These are phyloP conservation scores for Choloepus hoffmanni DNA, from an alignment of 2,113 vertebrate species.

Conservation along the genomic window DNA sequence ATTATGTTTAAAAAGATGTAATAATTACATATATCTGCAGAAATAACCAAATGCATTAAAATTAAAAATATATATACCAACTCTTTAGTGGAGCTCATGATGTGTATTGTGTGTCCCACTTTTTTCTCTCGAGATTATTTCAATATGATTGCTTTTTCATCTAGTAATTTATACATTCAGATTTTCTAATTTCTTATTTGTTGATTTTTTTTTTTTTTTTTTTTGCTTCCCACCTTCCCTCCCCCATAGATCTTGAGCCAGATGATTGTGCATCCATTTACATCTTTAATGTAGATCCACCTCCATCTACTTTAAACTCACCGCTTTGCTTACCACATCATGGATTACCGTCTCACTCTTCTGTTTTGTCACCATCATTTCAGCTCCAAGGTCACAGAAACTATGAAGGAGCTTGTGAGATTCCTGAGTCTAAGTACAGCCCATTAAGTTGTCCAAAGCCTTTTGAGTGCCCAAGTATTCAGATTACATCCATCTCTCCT, in stretches of 20 bases:
- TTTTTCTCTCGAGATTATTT: slow-evolving; percentile 55
- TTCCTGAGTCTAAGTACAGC: slow-evolving; percentile 92
- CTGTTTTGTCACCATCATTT: slow-evolving; percentile 90
- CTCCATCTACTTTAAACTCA: slow-evolving; percentile 93
- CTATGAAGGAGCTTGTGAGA: slow-evolving; percentile 89
- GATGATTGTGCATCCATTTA: slow-evolving; percentile 97
- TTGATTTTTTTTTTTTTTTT: slow-evolving; percentile 56
- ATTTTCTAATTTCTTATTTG: slow-evolving; percentile 67
- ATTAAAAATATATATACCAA: not conserved
- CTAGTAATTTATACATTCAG: slow-evolving; percentile 68
- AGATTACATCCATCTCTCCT: slow-evolving; percentile 99
- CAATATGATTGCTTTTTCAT: slow-evolving; percentile 66
- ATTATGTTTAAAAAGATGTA: not conserved
- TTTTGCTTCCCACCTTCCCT: not conserved
- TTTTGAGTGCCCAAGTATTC: slow-evolving; percentile 98
- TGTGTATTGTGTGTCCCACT: not conserved
- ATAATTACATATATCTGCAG: not conserved
- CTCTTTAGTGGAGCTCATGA: slow-evolving; percentile 50
- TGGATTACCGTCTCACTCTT: slow-evolving; percentile 93
- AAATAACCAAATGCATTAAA: slow-evolving; percentile 14
- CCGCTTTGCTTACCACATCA: slow-evolving; percentile 93
- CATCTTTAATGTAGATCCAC: slow-evolving; percentile 96
- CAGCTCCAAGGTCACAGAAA: slow-evolving; percentile 91
- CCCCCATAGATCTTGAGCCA: slow-evolving; percentile 93
- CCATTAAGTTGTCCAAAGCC: slow-evolving; percentile 93